These are phyloP conservation scores for Chalcosyrphus nemorum DNA, from an alignment of 2,888 invertebrate genomes.

Conservation along the genomic window DNA sequence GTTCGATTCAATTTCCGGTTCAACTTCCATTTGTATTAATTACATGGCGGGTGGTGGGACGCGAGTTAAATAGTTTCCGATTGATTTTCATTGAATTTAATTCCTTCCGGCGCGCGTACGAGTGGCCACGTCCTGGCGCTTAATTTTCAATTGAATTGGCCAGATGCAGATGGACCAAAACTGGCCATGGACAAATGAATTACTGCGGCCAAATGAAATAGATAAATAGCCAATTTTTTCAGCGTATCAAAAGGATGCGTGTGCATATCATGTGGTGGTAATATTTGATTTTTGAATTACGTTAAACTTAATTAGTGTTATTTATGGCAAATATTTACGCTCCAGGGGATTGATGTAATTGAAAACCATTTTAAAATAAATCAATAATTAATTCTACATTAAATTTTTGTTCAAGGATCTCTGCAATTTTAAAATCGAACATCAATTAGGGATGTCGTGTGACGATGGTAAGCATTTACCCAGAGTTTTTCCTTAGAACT, in stretches of 20 bases:
- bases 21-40: conserved; percentile 4
- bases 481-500: no score
- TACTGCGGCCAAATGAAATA: conserved; percentile 5
- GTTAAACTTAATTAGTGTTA: background rate
- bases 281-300: background rate
- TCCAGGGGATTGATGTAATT: background rate
- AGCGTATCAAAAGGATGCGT: background rate
- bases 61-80: background rate
- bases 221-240: conserved; percentile 3
- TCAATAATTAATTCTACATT: no score
- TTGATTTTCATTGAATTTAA: conserved; percentile 19
- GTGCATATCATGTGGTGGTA: background rate
- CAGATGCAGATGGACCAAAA: no score
- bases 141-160: background rate
- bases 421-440: no score
- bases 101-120: background rate
- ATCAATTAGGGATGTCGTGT: no score
- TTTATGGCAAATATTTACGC: background rate
- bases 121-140: background rate
- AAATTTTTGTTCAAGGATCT: no score
- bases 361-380: no score
- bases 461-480: no score
- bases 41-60: background rate
- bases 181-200: no score
- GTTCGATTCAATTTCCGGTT: conserved; percentile 3